Base-by-base conservation (phyloP, 2,113 vertebrate species). In the Tychaedon coryphoeus region DNA sequence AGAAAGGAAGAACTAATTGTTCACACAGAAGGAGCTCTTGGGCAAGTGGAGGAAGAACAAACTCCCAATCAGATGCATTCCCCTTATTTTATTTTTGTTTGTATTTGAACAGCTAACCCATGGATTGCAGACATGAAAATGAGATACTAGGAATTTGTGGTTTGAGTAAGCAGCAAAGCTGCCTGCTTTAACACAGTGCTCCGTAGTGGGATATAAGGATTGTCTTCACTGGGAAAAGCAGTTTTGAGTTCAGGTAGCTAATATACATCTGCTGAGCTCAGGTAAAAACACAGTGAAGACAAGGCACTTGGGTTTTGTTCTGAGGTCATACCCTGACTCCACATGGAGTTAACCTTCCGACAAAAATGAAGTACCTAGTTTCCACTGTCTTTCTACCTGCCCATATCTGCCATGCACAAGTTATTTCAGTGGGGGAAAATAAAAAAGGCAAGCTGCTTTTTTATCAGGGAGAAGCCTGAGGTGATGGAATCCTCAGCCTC, bases 391-490 rank as follows among this genome's bases (percentile, higher is more conserved):
- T 95, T 76, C 88, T 86, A 74, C 88, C 90, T 86, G 86, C 88
- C 75, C 56, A 60, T 92, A 77, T 90, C 92, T 92, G 64, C 74
- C 58, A 50, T 25, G 56, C 64, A 90, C 82, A 80, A 88, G 86
- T 74, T 90, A 88, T 90, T 93, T 92, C 79, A 67, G 47, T 69
- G 11, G 3, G 34, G 6, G 0, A 0, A 19, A 24, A 33, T 8
- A 91, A 36, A 67, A 92, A 78, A 64, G 18, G 15, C 60, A 81
- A 78, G 56, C 85, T 56, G 45, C 78, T 94, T 96, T 96, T 94
- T 94, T 95, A 92, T 94, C 95, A 92, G 80, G 86, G 86, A 93
- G 75, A 69, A 71, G 75, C 75, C 94, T 96, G 91, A 97, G 76
- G 94, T 60, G 34, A 84, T 79, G 83, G 93, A 92, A 96, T 97